phyloP scores from a whole-genome alignment of 2,797 vertebrate genomes.

The Tragopan temminckii region DNA sequence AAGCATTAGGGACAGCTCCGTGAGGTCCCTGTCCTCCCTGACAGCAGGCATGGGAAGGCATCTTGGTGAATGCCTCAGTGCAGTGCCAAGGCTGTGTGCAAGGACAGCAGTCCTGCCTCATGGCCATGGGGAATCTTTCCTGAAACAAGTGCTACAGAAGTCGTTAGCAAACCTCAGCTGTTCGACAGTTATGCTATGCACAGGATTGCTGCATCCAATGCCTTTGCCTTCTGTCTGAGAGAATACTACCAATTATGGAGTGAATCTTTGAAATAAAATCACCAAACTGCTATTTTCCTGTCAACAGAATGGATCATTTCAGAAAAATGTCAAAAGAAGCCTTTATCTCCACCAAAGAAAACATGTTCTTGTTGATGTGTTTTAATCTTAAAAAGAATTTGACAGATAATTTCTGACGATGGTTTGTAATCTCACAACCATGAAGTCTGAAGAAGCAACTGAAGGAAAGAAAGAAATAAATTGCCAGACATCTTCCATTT shows the following conservation, averaged over 20 bases:
- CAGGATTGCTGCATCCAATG: not conserved
- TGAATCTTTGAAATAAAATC: not conserved
- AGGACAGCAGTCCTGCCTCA: not conserved
- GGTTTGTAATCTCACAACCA: not conserved
- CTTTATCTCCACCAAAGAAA: not conserved
- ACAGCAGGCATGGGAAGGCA: fast-evolving
- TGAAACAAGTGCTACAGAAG: not conserved
- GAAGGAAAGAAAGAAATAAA: not conserved
- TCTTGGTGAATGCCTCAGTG: not conserved
- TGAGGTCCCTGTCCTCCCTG: not conserved
- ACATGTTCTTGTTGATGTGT: not conserved
- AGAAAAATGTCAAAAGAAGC: not conserved
- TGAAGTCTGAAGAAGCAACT: not conserved
- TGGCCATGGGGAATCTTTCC: not conserved
- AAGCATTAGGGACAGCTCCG: not conserved
- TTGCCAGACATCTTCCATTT: not conserved
- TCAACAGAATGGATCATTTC: not conserved
- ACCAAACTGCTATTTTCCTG: not conserved
- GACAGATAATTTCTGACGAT: not conserved
- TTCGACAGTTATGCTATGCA: not conserved
- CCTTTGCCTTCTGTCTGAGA: not conserved
- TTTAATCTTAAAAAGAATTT: not conserved
- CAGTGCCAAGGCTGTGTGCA: not conserved
- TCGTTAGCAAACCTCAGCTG: not conserved
- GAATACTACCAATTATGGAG: not conserved